Evolutionary conservation across 1,140 invertebrate species (phyloP).

Genomic region (Drosophila eugracilis): DNA sequence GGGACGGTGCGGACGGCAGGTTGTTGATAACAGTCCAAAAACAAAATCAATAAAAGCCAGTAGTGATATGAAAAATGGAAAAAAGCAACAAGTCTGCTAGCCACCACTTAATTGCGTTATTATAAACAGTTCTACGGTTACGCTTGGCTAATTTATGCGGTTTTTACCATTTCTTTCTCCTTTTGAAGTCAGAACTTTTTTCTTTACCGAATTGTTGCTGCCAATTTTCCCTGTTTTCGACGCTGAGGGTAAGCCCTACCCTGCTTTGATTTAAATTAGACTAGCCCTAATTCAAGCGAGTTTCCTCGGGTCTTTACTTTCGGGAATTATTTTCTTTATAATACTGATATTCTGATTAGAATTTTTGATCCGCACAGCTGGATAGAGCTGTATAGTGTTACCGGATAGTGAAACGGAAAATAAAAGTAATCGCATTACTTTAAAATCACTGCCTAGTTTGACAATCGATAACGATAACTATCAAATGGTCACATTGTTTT

Average conservation of each 20-base stretch:
- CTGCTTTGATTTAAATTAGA: neutral
- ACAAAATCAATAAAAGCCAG: slow-evolving; percentile 52
- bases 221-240: neutral
- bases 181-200: slow-evolving; percentile 1
- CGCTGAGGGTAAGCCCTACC: neutral
- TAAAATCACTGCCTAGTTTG: too few species aligned
- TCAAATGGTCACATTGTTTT: too few species aligned
- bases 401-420: too few species aligned
- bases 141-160: slow-evolving; percentile 27
- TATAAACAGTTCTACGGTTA: neutral
- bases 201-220: neutral
- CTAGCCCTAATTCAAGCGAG: neutral
- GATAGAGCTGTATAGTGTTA: neutral
- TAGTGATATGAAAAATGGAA: slow-evolving; percentile 4
- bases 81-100: slow-evolving; percentile 37
- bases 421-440: too few species aligned
- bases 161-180: slow-evolving; percentile 12
- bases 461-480: too few species aligned
- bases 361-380: slow-evolving; percentile 22
- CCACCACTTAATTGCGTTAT: slow-evolving; percentile 16
- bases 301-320: neutral
- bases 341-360: slow-evolving; percentile 37
- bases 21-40: slow-evolving; percentile 38
- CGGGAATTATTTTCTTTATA: slow-evolving; percentile 10
- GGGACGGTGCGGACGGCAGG: neutral